Conservation (phyloP, 2,113 vertebrate species). For the Bungarus multicinctus region DNA sequence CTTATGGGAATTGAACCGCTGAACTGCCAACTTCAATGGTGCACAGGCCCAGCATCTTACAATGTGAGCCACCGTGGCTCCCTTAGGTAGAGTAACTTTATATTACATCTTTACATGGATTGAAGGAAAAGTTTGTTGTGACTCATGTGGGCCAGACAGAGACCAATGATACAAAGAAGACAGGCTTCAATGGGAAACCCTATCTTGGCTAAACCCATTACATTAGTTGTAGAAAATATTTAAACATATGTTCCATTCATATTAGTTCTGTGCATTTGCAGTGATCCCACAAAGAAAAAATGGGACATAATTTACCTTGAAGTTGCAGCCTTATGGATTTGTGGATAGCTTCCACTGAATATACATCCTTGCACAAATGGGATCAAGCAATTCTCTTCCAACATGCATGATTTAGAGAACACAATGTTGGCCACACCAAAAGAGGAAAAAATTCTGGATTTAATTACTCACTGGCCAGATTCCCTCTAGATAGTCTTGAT, state of each 20-base stretch:
- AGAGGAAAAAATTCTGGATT: background rate
- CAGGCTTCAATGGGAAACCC: background rate
- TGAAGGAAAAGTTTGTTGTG: background rate
- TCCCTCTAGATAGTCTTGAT: background rate
- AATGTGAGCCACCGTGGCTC: no score
- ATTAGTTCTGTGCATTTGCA: background rate
- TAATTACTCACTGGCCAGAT: background rate
- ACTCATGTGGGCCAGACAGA: background rate
- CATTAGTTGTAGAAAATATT: background rate
- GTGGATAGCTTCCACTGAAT: background rate
- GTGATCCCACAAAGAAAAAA: background rate
- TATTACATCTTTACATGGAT: background rate
- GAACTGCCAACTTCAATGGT: no score
- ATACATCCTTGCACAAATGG: background rate
- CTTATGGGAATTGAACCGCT: no score
- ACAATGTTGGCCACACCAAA: background rate
- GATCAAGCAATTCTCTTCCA: background rate
- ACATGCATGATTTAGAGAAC: background rate
- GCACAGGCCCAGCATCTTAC: no score
- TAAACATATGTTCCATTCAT: background rate
- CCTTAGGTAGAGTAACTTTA: background rate
- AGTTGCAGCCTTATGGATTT: background rate
- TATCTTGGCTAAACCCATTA: background rate
- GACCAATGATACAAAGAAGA: background rate
- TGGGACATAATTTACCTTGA: background rate